Conservation (phyloP, 2,113 vertebrate genomes). For the Nematolebias whitei region DNA sequence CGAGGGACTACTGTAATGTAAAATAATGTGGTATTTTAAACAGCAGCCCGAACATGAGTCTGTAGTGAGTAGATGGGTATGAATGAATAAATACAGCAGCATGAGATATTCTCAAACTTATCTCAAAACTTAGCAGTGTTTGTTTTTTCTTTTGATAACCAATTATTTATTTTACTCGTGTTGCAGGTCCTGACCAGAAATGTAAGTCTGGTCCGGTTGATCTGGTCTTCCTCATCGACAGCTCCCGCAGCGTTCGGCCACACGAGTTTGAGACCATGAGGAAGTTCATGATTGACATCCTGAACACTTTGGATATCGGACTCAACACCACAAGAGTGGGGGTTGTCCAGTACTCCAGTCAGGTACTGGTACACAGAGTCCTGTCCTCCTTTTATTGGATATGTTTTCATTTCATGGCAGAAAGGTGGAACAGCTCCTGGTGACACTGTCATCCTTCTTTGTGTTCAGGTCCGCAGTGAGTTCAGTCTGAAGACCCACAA, state of each 20-base stretch:
- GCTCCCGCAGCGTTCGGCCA: slow-evolving; percentile 94
- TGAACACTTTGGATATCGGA: slow-evolving; percentile 88
- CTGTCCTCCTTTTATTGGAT: background rate
- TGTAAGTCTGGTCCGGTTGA: slow-evolving; percentile 91
- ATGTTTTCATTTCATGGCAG: no score
- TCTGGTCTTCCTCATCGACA: slow-evolving; percentile 95
- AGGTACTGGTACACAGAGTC: slow-evolving; percentile 55
- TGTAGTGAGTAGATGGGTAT: no score
- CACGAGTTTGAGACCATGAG: slow-evolving; percentile 96
- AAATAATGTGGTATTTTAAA: no score
- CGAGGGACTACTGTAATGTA: no score
- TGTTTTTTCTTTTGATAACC: background rate
- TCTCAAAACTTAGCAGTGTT: background rate
- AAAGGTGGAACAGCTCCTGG: background rate
- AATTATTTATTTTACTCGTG: background rate
- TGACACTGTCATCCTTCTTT: background rate
- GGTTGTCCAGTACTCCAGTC: slow-evolving; percentile 97
- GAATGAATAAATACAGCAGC: no score
- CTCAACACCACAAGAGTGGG: slow-evolving; percentile 87
- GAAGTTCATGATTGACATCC: slow-evolving; percentile 93
- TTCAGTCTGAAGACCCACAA: slow-evolving; percentile 89
- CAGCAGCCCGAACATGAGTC: no score
- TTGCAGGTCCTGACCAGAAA: slow-evolving; percentile 75
- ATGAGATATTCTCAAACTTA: background rate
- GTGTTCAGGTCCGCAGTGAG: slow-evolving; percentile 86